Evolutionary conservation across 2,797 vertebrate species (phyloP).

Genomic region (Pangasius larnaudii): DNA sequence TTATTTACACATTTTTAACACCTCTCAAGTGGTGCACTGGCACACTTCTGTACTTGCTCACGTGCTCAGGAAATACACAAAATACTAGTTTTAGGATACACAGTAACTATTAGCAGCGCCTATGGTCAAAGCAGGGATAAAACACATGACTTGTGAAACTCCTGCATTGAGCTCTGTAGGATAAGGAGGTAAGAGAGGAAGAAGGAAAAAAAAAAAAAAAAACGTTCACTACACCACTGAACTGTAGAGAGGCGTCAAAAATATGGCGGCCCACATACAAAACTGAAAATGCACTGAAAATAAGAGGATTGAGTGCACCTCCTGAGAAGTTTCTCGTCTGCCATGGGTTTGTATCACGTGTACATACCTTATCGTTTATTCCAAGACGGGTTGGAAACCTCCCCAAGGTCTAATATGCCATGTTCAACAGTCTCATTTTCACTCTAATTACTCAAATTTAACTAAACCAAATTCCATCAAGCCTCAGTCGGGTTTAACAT

Average conservation of each 20-base stretch:
- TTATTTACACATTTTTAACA: background rate
- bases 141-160: background rate
- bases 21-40: background rate
- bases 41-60: background rate
- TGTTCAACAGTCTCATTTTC: conserved; percentile 21
- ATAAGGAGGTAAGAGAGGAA: background rate
- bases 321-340: background rate
- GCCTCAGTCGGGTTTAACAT: background rate
- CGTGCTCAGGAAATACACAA: background rate
- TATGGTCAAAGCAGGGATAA: background rate
- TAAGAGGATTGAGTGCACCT: background rate
- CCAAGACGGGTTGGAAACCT: background rate
- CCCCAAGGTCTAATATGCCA: background rate
- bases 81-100: background rate
- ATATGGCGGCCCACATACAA: conserved; percentile 53
- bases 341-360: background rate
- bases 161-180: background rate
- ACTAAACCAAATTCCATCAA: background rate
- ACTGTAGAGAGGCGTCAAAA: conserved; percentile 31
- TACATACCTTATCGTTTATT: conserved; percentile 10
- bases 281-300: conserved; percentile 7
- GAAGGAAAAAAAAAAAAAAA: background rate
- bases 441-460: background rate
- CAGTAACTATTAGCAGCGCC: background rate
- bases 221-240: background rate